Evolutionary conservation across 2,888 invertebrate species (phyloP).

Genomic region (Amblyjoppa fuscipennis): DNA sequence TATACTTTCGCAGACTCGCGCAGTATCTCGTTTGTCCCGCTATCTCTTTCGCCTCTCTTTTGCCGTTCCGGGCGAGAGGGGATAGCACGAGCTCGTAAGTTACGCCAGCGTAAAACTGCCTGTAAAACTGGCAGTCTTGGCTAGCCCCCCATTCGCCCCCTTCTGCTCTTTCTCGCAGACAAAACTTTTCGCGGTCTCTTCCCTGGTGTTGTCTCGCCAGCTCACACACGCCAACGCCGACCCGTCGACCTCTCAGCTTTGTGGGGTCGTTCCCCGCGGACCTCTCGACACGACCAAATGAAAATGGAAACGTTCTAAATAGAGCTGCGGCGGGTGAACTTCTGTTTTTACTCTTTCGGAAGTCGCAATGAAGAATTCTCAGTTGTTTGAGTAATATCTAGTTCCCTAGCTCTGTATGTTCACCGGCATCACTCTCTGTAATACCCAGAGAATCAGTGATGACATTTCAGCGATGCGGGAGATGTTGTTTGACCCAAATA

Average conservation of each 20-base stretch:
- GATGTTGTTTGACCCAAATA: slow-evolving; percentile 82
- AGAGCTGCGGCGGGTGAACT: slow-evolving; percentile 39
- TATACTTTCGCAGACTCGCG: slow-evolving; percentile 5
- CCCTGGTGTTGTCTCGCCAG: slow-evolving; percentile 51
- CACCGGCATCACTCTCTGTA: neutral
- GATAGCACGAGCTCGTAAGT: slow-evolving; percentile 73
- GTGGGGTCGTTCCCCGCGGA: slow-evolving; percentile 59
- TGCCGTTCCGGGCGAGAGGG: slow-evolving; percentile 19
- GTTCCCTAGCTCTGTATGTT: neutral
- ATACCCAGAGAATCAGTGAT: slow-evolving; percentile 36
- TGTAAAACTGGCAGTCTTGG: slow-evolving; percentile 71
- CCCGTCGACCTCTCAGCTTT: slow-evolving; percentile 46
- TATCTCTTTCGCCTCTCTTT: slow-evolving; percentile 67
- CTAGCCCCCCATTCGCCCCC: slow-evolving; percentile 28
- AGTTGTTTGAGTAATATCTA: slow-evolving; percentile 10
- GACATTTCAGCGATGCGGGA: slow-evolving; percentile 80
- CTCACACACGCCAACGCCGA: slow-evolving; percentile 7
- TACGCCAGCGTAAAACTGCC: slow-evolving; percentile 77
- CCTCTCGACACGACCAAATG: slow-evolving; percentile 26
- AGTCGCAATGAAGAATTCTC: slow-evolving; percentile 1
- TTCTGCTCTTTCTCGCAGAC: slow-evolving; percentile 21
- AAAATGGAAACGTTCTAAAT: slow-evolving; percentile 62
- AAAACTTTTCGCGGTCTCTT: slow-evolving; percentile 63
- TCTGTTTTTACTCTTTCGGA: slow-evolving; percentile 18
- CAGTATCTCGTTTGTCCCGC: slow-evolving; percentile 47